A percentile compares a stretch with the other conserved stretches of the same genome.
Evolutionary conservation across 2,888 invertebrate genomes (phyloP).

Genomic region (Lysandra bellargus): DNA sequence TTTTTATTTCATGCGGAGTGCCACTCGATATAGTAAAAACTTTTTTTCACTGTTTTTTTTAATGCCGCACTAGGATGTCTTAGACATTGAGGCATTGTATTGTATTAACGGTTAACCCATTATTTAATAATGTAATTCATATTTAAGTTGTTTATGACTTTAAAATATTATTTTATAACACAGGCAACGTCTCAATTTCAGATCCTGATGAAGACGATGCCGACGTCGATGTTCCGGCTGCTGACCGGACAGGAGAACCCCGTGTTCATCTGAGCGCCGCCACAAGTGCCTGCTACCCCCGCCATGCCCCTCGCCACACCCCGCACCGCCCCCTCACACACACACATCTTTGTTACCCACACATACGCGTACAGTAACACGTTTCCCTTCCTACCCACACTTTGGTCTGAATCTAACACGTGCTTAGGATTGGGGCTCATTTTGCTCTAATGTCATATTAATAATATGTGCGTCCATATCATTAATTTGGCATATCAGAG

Average conservation of each 20-base stretch:
- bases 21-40: no score
- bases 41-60: no score
- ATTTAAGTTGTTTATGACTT: no score
- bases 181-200: constrained; percentile 66
- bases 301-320: constrained; percentile 34
- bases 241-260: constrained; percentile 99
- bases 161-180: neutral
- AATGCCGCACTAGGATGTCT: no score
- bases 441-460: neutral
- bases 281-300: constrained; percentile 82
- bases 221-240: constrained; percentile 99
- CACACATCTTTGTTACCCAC: neutral
- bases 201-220: constrained; percentile 99
- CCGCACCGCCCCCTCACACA: neutral
- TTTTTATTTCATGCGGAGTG: no score
- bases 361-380: neutral
- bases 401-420: neutral
- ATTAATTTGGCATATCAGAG: no score
- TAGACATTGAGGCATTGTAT: no score
- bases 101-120: no score
- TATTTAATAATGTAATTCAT: no score
- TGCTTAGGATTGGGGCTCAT: neutral
- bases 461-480: no score
- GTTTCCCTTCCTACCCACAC: neutral
- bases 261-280: constrained; percentile 92